Conservation (phyloP, 2,113 vertebrate genomes). For the Microtus montanus region DNA sequence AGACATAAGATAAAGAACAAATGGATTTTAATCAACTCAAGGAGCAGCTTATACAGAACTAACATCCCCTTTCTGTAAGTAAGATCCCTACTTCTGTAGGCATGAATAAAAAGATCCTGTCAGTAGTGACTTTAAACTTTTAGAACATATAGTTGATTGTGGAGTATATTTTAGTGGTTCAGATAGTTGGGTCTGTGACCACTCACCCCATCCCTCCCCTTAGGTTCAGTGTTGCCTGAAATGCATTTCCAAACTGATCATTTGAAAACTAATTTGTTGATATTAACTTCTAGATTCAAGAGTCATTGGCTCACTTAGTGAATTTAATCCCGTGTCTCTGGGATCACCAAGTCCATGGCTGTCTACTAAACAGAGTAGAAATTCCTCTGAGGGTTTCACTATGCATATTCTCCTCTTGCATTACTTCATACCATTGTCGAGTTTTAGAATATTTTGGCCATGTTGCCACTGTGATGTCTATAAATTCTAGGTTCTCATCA, state of each 20-base stretch:
- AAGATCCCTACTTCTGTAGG: background rate
- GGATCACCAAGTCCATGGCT: background rate
- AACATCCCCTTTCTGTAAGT: conserved; percentile 51
- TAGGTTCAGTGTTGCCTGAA: background rate
- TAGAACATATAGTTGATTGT: background rate
- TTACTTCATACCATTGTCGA: too few species aligned
- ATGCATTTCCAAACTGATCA: background rate
- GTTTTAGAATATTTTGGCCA: background rate
- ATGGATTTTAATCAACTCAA: conserved; percentile 43
- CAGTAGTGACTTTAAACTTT: conserved; percentile 48
- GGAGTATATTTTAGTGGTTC: background rate
- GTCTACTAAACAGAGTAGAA: background rate
- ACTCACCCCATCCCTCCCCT: background rate
- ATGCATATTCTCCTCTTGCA: rapidly evolving
- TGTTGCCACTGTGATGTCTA: background rate
- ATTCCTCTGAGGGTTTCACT: background rate
- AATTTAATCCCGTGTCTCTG: background rate
- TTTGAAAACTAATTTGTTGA: background rate
- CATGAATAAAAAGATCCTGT: conserved; percentile 25
- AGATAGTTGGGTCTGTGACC: conserved; percentile 1
- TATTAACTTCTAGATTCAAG: background rate
- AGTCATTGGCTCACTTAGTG: background rate
- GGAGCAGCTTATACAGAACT: conserved; percentile 28
- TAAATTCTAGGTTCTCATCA: background rate
- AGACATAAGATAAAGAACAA: conserved; percentile 70